Conservation (phyloP, 2,888 invertebrate genomes). For the Acrobasis suavella region DNA sequence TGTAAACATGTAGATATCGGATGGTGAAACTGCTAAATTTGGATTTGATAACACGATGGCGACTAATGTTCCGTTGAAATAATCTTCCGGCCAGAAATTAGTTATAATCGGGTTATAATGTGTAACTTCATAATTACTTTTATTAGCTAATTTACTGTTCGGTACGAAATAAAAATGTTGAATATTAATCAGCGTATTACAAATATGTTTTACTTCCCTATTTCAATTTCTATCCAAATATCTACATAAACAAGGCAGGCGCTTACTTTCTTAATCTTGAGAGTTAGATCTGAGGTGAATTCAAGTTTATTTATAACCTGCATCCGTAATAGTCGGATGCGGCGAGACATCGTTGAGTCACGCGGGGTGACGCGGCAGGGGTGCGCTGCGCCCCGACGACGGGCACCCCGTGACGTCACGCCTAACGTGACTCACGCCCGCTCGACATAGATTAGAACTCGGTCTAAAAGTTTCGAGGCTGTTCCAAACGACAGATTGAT, state of each 20-base stretch:
- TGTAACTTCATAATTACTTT: not conserved
- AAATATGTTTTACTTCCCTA: not conserved
- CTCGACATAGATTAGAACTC: constrained; percentile 44
- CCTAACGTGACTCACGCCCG: constrained; percentile 58
- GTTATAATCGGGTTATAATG: not conserved
- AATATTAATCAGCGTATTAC: not conserved
- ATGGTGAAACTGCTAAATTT: constrained; percentile 9
- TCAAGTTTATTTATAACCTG: constrained; percentile 12
- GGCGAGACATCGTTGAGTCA: constrained; percentile 57
- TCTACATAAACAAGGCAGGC: too few species aligned
- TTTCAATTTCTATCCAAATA: too few species aligned
- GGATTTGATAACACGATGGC: constrained; percentile 1
- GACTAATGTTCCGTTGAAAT: not conserved
- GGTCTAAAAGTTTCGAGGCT: constrained; percentile 19
- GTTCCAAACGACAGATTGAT: not conserved
- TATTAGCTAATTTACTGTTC: not conserved
- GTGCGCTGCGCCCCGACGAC: constrained; percentile 47
- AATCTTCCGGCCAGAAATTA: not conserved
- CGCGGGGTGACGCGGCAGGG: constrained; percentile 57
- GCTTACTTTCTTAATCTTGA: not conserved
- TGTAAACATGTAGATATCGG: constrained; percentile 25
- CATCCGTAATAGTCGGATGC: constrained; percentile 23
- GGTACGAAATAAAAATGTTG: not conserved
- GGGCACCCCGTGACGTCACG: constrained; percentile 65
- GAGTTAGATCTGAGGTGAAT: constrained; percentile 1